Evolutionary conservation across 2,888 invertebrate species (phyloP).

Genomic region (Drosophila basisetae): DNA sequence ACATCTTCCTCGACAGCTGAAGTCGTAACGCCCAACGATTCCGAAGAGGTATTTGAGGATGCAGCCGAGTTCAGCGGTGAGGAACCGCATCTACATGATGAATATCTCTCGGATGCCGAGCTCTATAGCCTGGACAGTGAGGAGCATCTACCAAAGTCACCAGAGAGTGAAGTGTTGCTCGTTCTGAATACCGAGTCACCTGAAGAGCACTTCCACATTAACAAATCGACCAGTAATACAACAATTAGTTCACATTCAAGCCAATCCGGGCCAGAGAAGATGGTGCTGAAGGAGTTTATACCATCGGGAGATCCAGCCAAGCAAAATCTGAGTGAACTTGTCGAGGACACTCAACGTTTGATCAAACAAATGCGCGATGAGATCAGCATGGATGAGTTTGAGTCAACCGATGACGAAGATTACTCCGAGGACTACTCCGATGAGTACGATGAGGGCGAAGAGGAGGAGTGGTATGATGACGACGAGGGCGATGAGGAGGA

Average conservation of each 20-base stretch:
- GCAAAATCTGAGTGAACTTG: constrained; percentile 86
- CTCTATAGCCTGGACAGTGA: constrained; percentile 76
- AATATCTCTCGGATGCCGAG: constrained; percentile 74
- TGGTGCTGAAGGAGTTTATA: constrained; percentile 76
- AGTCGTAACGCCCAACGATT: constrained; percentile 30
- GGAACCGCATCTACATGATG: constrained; percentile 44
- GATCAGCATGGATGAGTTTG: constrained; percentile 87
- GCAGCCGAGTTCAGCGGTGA: constrained; percentile 76
- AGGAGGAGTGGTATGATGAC: constrained; percentile 79
- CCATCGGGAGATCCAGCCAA: constrained; percentile 82
- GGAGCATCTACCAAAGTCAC: constrained; percentile 49
- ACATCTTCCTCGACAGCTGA: constrained; percentile 4
- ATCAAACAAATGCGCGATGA: constrained; percentile 89
- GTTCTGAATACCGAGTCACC: constrained; percentile 44
- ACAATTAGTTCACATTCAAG: constrained; percentile 71
- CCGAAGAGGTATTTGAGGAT: constrained; percentile 76
- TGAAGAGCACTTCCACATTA: constrained; percentile 23
- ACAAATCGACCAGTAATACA: constrained; percentile 62
- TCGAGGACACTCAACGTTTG: constrained; percentile 87
- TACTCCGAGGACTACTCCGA: constrained; percentile 86
- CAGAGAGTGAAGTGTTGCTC: constrained; percentile 67
- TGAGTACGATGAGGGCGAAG: constrained; percentile 85
- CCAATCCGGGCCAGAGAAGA: constrained; percentile 53
- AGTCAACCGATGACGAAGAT: constrained; percentile 83
- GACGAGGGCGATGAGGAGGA: constrained; percentile 81